phyloP scores from a whole-genome alignment of 1,140 invertebrate genomes.

The Trichonephila clavipes region DNA sequence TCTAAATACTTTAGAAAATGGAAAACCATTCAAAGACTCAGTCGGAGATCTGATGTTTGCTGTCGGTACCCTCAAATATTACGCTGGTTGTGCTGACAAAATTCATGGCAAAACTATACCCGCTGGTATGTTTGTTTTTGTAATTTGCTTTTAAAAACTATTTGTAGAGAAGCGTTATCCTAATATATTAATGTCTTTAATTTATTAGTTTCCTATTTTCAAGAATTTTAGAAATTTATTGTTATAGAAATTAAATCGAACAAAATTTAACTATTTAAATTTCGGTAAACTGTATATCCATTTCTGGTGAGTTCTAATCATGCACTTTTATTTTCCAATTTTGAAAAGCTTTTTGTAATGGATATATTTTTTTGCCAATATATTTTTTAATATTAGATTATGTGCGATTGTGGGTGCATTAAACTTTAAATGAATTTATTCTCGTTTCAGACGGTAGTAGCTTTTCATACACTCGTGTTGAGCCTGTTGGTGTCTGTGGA shows the following conservation, averaged over 20 bases:
- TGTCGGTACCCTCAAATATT: conserved; percentile 84
- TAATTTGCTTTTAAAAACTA: neutral
- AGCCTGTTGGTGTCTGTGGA: conserved; percentile 84
- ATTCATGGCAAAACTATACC: conserved; percentile 94
- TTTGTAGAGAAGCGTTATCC: too few species aligned
- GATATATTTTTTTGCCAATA: too few species aligned
- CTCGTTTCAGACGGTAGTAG: conserved; percentile 80
- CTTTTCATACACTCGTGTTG: conserved; percentile 83
- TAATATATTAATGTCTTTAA: too few species aligned
- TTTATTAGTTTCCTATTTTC: too few species aligned
- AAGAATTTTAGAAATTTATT: too few species aligned
- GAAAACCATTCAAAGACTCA: conserved; percentile 82
- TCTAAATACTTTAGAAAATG: conserved; percentile 84
- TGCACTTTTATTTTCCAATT: too few species aligned
- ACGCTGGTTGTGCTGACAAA: conserved; percentile 96
- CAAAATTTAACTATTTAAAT: too few species aligned
- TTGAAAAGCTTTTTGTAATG: too few species aligned
- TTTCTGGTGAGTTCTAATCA: too few species aligned
- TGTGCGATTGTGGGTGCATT: neutral
- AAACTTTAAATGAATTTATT: neutral
- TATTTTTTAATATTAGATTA: too few species aligned
- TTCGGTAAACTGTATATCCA: too few species aligned
- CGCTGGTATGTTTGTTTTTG: conserved; percentile 83
- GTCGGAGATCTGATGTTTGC: conserved; percentile 80
- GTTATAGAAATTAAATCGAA: too few species aligned